Evolutionary conservation across 2,888 invertebrate genomes (phyloP), one percentile per base, ranked within the genome.

Genomic region (Electrophaes corylata): DNA sequence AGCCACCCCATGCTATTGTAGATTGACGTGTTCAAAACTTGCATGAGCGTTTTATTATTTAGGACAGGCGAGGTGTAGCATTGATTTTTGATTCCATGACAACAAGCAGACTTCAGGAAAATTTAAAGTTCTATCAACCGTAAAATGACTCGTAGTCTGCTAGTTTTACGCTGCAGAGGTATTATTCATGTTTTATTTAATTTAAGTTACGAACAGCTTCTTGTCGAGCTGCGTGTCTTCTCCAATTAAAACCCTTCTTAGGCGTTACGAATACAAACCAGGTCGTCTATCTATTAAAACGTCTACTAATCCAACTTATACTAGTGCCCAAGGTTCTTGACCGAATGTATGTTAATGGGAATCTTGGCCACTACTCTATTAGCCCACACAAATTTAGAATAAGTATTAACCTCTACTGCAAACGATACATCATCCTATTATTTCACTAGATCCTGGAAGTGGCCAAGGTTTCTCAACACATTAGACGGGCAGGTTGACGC

Each of bases 1-100:
- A 86, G 84, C 82, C 78, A 84, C 89, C 90, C 90, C 73, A 67
- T 61, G 60, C 59, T 20, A 85, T 81, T 81, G 79, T 84, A 72
- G 79, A 81, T 81, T 79, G 83, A 78, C 82, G 81, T 87, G 86
- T 83, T 83, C 79, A 73, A 76, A 81, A 79, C 82, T 85, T 72
- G 83, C 84, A 81, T 79, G 81, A 83, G 75, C 82, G 77, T 82
- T 83, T 83, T 88, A 86, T 87, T 89, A 85, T 87, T 79, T 70
- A 72, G 73, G 75, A 77, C 86, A 84, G 81, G 83, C 86, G 78
- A 87, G 75, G 77, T 79, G 74, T 75, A 66, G 62, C 64, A 86
- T 86, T 78, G 81, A 84, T 86, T 82, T 81, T 77, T 77, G 71
- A 70, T 69, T 61, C 67, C 73, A 71, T 67, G 65, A 60, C 65